phyloP scores from a whole-genome alignment of 2,888 invertebrate genomes.

The Parelbella ahira region DNA sequence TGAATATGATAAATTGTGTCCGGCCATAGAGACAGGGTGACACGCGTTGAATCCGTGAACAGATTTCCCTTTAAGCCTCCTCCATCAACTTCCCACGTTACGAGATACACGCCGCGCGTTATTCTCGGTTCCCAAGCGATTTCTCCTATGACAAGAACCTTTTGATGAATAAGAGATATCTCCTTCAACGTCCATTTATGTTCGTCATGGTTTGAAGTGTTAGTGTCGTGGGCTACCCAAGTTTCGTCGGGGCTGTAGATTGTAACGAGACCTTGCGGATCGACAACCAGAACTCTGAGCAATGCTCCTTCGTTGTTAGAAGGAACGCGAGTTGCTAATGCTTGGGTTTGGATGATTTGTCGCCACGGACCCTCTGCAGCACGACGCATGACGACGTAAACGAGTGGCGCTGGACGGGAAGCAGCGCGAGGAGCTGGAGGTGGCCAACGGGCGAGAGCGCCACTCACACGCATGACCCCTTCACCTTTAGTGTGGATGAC shows the following conservation, averaged over 20 bases:
- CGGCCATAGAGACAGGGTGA: conserved; percentile 89
- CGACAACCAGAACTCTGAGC: conserved; percentile 85
- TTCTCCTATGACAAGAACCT: conserved; percentile 85
- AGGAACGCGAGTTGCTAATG: conserved; percentile 83
- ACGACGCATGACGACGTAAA: conserved; percentile 86
- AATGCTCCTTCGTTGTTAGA: conserved; percentile 83
- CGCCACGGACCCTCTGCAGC: conserved; percentile 83
- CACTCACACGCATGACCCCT: conserved; percentile 83
- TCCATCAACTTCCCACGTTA: conserved; percentile 91
- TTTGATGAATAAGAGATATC: conserved; percentile 86
- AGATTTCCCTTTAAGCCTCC: conserved; percentile 90
- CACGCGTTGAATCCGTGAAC: conserved; percentile 89
- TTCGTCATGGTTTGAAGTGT: conserved; percentile 70
- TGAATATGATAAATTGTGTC: conserved; percentile 90
- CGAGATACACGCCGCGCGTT: conserved; percentile 85
- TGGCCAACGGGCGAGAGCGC: conserved; percentile 83
- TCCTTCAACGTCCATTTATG: conserved; percentile 83
- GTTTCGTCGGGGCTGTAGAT: conserved; percentile 85
- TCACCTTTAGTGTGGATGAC: conserved; percentile 86
- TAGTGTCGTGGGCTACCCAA: conserved; percentile 78
- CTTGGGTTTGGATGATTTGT: conserved; percentile 84
- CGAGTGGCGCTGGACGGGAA: conserved; percentile 81
- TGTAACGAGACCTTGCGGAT: conserved; percentile 85
- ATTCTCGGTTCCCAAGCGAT: conserved; percentile 87
- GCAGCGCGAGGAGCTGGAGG: conserved; percentile 80